These are phyloP conservation scores for Bathynomus jamesi DNA, from an alignment of 1,140 invertebrate species.

Conservation along the genomic window DNA sequence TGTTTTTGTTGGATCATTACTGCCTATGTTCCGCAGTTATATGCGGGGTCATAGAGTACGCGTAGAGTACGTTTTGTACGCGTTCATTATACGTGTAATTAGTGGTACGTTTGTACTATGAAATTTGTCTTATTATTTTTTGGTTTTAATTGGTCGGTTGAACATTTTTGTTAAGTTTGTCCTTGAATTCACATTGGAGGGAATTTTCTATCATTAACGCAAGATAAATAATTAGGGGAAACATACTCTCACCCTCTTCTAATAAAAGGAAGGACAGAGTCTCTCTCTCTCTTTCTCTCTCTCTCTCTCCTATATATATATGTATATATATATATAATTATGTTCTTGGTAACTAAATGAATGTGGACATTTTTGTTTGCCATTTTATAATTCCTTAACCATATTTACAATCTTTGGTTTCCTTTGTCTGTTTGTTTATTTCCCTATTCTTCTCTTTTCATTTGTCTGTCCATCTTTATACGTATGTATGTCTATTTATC, in stretches of 20 bases:
- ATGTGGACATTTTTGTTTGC: neutral
- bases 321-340: neutral
- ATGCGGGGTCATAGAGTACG: too few relatives aligned
- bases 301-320: neutral
- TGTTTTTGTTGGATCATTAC: too few relatives aligned
- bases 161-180: neutral
- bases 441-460: neutral
- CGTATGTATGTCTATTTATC: too few relatives aligned
- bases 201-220: too few relatives aligned
- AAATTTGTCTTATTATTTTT: neutral
- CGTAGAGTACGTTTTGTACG: too few relatives aligned
- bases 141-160: neutral
- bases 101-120: too few relatives aligned
- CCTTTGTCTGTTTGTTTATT: neutral
- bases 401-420: neutral
- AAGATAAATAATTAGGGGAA: neutral
- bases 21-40: too few relatives aligned
- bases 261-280: neutral
- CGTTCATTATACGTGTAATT: too few relatives aligned
- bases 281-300: neutral
- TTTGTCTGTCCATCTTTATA: neutral
- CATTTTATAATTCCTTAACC: neutral
- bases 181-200: neutral
- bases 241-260: neutral
- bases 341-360: neutral